These are phyloP conservation scores for Vannuccia rotundouncinata DNA, from an alignment of 2,888 invertebrate species.

Conservation along the genomic window DNA sequence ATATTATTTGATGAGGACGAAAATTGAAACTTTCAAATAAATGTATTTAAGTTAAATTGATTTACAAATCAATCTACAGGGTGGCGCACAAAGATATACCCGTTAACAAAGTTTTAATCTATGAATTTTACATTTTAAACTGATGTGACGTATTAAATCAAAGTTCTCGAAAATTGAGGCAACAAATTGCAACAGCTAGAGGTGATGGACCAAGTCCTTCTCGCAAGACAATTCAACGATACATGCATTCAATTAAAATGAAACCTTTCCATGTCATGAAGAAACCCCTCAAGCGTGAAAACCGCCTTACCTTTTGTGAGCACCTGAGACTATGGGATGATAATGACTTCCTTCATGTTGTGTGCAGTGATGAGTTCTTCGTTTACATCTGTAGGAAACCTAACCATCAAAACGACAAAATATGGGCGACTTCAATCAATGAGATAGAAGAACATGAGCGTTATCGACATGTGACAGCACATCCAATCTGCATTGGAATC, in stretches of 20 bases:
- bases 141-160: too few species aligned
- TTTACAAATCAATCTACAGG: too few species aligned
- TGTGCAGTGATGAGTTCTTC: conserved; percentile 13
- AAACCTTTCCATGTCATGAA: conserved; percentile 29
- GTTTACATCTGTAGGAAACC: conserved; percentile 21
- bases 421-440: conserved; percentile 8
- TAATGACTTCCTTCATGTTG: conserved; percentile 2
- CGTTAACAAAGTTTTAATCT: too few species aligned
- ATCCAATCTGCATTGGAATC: conserved; percentile 29
- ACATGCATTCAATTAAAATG: background rate
- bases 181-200: conserved; percentile 20
- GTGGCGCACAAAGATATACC: too few species aligned
- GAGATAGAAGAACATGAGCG: conserved; percentile 18
- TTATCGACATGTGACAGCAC: conserved; percentile 27
- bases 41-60: too few species aligned
- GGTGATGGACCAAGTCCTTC: conserved; percentile 27
- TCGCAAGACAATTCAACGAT: background rate
- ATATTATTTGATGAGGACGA: too few species aligned
- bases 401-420: conserved; percentile 28
- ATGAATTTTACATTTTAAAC: too few species aligned
- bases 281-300: conserved; percentile 27
- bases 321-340: conserved; percentile 3
- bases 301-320: conserved; percentile 25
- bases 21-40: too few species aligned
- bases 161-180: background rate